phyloP scores from a whole-genome alignment of 1,140 invertebrate species.

The Drosophila busckii region DNA sequence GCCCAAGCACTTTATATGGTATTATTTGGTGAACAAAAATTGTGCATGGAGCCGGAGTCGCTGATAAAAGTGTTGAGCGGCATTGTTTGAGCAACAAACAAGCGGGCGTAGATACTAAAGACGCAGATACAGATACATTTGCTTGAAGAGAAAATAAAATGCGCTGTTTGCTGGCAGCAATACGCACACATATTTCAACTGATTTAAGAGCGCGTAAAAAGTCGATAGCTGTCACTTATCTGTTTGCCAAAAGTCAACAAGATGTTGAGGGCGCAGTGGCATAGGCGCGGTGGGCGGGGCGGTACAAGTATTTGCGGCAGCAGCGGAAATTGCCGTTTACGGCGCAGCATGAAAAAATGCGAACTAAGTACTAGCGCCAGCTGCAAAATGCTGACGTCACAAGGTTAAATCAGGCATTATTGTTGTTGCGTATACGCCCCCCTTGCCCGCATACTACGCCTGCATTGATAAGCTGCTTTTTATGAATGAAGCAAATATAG shows the following conservation, averaged over 20 bases:
- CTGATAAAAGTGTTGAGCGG: constrained; percentile 56
- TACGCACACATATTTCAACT: constrained; percentile 69
- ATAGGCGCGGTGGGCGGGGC: background rate
- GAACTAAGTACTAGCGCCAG: constrained; percentile 50
- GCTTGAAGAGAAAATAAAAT: too few relatives aligned
- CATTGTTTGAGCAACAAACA: constrained; percentile 48
- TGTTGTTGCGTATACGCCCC: constrained; percentile 28
- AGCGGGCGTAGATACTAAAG: constrained; percentile 31
- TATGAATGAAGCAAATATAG: constrained; percentile 67
- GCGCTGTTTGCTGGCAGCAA: constrained; percentile 36
- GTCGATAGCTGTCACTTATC: constrained; percentile 75
- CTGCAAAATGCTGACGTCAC: constrained; percentile 62
- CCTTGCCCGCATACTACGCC: constrained; percentile 15
- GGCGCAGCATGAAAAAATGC: constrained; percentile 14
- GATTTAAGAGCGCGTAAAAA: constrained; percentile 73
- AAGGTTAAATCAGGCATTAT: constrained; percentile 20
- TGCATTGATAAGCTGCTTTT: constrained; percentile 48
- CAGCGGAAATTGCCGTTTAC: constrained; percentile 39
- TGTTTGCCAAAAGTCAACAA: constrained; percentile 59
- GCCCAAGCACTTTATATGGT: too few relatives aligned
- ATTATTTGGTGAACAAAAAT: constrained; percentile 14
- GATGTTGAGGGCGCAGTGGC: background rate
- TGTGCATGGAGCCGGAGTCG: constrained; percentile 13
- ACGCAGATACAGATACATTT: constrained; percentile 17
- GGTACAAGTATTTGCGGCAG: constrained; percentile 22